Base-by-base conservation (phyloP, 2,113 vertebrate species). In the Ibidorhyncha struthersii region DNA sequence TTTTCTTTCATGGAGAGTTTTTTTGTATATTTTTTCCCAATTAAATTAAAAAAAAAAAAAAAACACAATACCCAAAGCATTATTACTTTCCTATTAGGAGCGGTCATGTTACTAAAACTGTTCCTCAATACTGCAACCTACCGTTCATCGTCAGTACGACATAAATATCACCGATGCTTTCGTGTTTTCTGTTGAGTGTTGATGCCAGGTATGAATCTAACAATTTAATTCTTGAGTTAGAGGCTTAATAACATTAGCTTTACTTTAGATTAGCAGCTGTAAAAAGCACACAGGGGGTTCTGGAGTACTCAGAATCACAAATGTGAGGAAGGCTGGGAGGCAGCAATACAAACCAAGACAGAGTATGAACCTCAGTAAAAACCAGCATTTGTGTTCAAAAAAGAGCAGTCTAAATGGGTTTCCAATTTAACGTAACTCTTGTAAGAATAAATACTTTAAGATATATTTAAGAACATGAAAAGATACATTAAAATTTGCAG, bases 91-190 rank as follows among this genome's bases (percentile, higher is more conserved):
- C 36, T 34, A 7, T 12, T 9, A 36, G 43, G 49, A 85, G 34
- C 26, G 6, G 6, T 50, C 17, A 9, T 2, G 10, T 53, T 30
- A 49, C 56, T 82, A 15, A 63, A 78, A 65, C 8, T 12, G 38
- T 34, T 94, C 55, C 80, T 93, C 84, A 84, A 20, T n/a, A 65
- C 96, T 93, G 96, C 87, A 65, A 67, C 89, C 94, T 95, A 23
- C 84, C 14, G 89, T 89, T 81, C 80, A 9, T 23, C 25, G 23
- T 36, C 61, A n/a, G 89, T 47, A 93, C 49, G 67, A 76, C 12
- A 3, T 11, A 47, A 82, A 45, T 10, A 55, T 23, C 47, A 10
- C 32, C 8, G 38, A 8, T 14, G 10, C 52, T 62, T 15, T 79
- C 16, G 3, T 6, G 38, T 18, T 34, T 14, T 10, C 3, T 52